Percentiles rank a stretch among this genome's conserved stretches.
Evolutionary conservation across 2,888 invertebrate species (phyloP).

Genomic region (Fragum sueziense): DNA sequence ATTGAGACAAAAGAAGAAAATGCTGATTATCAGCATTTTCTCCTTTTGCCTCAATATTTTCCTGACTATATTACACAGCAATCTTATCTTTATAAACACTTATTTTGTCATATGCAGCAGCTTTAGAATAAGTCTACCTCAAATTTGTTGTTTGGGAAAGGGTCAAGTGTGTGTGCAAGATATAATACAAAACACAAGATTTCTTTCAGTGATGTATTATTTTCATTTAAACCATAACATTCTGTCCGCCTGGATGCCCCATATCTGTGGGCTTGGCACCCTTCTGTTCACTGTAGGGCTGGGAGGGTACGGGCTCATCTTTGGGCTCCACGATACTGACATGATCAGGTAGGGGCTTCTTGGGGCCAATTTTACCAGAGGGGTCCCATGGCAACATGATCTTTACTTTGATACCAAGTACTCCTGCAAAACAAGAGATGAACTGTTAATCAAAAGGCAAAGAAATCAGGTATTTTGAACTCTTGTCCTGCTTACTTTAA

Average conservation of each 20-base stretch:
- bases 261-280: constrained; percentile 84
- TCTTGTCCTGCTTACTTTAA: no score
- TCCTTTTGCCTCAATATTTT: no score
- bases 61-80: no score
- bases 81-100: no score
- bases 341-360: constrained; percentile 98
- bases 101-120: no score
- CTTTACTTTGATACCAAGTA: constrained; percentile 92
- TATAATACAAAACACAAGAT: not conserved
- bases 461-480: not conserved
- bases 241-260: constrained; percentile 42
- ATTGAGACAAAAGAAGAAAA: no score
- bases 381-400: constrained; percentile 99
- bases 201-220: constrained; percentile 24
- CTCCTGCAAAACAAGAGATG: constrained; percentile 83
- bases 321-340: constrained; percentile 98
- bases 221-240: constrained; percentile 2
- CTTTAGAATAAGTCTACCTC: no score
- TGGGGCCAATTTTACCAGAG: constrained; percentile 98
- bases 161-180: no score
- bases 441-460: no score
- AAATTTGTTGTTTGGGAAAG: no score
- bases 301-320: constrained; percentile 88
- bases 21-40: no score
- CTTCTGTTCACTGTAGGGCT: constrained; percentile 90